Evolutionary conservation across 2,888 invertebrate genomes (phyloP), one percentile per base, ranked within the genome.

Genomic region (Tribolium freemani): DNA sequence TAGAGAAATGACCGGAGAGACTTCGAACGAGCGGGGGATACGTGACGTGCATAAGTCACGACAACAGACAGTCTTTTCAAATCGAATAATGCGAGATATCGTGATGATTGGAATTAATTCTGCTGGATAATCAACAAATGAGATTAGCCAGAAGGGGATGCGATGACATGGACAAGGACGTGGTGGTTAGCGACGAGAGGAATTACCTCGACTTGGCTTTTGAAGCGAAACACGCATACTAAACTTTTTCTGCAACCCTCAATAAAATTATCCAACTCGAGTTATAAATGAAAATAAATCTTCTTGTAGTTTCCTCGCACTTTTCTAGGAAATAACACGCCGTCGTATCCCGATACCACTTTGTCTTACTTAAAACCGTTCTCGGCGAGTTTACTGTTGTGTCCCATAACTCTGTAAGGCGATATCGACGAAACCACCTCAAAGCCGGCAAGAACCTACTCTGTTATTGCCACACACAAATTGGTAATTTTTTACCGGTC

Each of bases 401-500:
- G 54, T 44, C 45, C 45, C 58, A 13, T 26, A 26, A 26, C 50
- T 16, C 20, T 6, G 2, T 20, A 10, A 8, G n/a, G 31, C 45
- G 44, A 26, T n/a, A 46, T 38, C 30, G 11, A 10, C 30, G 16
- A 30, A 56, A 53, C 51, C 51, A 16, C 10, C 10, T 46, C 10
- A 51, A 51, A 51, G n/a, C 30, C 54, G 31, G 26, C 54, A 5
- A 3, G 10, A 54, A 38, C 38, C 38, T 38, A 5, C 60, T 64
- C 71, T 45, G 64, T 74, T 76, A 78, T 78, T 77, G 76, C 76
- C 75, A 61, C 75, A 58, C 79, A 77, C 79, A 82, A 82, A 82
- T 81, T 81, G 82, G 80, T 81, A 80, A 83, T 83, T 82, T 83
- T 83, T 83, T 79, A 79, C 78, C 78, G 73, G 78, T 75, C 77